phyloP scores from a whole-genome alignment of 2,113 vertebrate genomes.

The Galeopterus variegatus region DNA sequence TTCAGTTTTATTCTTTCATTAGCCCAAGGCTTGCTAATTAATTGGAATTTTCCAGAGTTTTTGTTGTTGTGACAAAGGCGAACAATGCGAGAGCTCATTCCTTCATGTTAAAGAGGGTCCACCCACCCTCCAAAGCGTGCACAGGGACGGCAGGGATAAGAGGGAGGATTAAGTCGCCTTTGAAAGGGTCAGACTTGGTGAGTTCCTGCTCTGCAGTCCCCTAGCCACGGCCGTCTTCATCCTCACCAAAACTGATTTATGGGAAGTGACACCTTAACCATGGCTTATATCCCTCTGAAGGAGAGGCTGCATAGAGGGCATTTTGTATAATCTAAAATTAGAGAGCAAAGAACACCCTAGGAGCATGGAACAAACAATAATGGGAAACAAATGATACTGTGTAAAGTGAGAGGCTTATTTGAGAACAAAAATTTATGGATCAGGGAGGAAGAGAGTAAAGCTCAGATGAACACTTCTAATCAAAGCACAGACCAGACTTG shows the following conservation, averaged over 20 bases:
- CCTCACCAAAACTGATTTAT: conserved; percentile 86
- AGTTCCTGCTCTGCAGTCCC: conserved; percentile 76
- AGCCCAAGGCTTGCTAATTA: conserved; percentile 87
- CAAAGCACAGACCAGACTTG: conserved; percentile 57
- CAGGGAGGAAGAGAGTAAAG: conserved; percentile 72
- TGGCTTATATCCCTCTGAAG: conserved; percentile 81
- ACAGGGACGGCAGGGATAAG: conserved; percentile 82
- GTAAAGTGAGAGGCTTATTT: conserved; percentile 8
- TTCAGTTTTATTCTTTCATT: conserved; percentile 87
- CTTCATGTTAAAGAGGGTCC: conserved; percentile 83
- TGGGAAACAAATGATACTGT: conserved; percentile 57
- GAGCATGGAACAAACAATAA: conserved; percentile 83
- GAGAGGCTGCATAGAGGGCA: conserved; percentile 74
- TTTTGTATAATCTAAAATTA: conserved; percentile 82
- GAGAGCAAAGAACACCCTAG: conserved; percentile 79
- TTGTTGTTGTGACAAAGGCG: conserved; percentile 80
- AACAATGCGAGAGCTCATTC: conserved; percentile 80
- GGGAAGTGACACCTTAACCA: conserved; percentile 86
- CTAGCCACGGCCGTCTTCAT: conserved; percentile 73
- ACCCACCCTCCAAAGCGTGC: conserved; percentile 78
- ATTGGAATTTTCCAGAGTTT: conserved; percentile 88
- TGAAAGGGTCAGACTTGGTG: conserved; percentile 83
- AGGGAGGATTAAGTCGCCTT: conserved; percentile 87
- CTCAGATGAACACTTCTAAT: conserved; percentile 56
- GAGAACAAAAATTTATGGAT: conserved; percentile 75